Base-by-base conservation (phyloP, 2,797 vertebrate genomes). In the Loriculus beryllinus region DNA sequence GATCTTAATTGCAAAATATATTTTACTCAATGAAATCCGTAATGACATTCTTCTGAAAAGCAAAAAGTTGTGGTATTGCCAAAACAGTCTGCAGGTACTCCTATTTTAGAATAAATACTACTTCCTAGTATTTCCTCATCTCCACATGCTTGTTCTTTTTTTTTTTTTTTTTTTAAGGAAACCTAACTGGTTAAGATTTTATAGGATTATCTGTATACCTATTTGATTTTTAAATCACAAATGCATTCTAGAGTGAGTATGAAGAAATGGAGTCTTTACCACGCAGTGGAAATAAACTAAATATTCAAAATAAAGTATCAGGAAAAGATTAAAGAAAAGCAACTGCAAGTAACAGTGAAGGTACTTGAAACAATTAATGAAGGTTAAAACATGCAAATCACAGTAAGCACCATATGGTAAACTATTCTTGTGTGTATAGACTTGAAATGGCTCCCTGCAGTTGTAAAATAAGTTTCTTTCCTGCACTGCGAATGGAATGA, bases 351-450 rank as follows among this genome's bases (percentile, higher is more conserved):
- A 96, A 91, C 51, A 95, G 35, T 82, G 84, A 94, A 84, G 63
- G 69, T 57, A 93, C 42, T 85, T 94, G 91, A 95, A 97, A 95
- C 67, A 95, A 96, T 89, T 95, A 97, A 96, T 93, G 77, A 97
- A 95, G 76, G 88, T 88, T 95, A 96, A 96, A 97, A 95, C 88
- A 97, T 82, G 65, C 71, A 96, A 75, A 95, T 75, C 52, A 52
- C 23, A 18, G 62, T 49, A 93, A 93, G 68, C 37, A 90, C 64
- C 79, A 95, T 96, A 95, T 95, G 89, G 78, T 78, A 94, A 95
- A 95, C 56, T 95, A 88, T 67, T 69, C 79, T 93, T 94, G 57
- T 64, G 42, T 49, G 16, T 64, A 92, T 37, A 93, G 79, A 95
- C 78, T 76, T 96, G 71, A 96, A 97, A 96, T 43, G 51, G 29